Conservation (phyloP, 2,797 vertebrate genomes). For the Periophthalmus magnuspinnatus region DNA sequence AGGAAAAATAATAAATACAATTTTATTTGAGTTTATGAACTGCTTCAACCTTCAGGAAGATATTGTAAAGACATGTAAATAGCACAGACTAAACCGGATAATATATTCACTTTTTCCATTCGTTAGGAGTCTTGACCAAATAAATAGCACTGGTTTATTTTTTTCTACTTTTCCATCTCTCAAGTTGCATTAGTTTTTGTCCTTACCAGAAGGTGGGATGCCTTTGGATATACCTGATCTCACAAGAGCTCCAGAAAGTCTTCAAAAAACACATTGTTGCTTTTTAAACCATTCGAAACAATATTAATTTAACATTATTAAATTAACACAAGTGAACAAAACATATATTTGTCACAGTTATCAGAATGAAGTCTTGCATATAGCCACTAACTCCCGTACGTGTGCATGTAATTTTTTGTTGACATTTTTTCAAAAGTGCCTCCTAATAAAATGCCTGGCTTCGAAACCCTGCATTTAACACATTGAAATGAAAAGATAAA, state of each 20-base stretch:
- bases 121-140: slow-evolving; percentile 94
- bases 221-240: slow-evolving; percentile 43
- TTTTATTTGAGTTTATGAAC: slow-evolving; percentile 95
- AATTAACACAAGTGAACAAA: slow-evolving; percentile 7
- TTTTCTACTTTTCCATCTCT: slow-evolving; percentile 62
- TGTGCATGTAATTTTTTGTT: slow-evolving; percentile 69
- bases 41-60: slow-evolving; percentile 99
- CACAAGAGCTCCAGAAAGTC: slow-evolving; percentile 51
- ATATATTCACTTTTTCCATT: slow-evolving; percentile 97
- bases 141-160: slow-evolving; percentile 86
- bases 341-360: background rate
- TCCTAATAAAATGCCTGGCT: slow-evolving; percentile 78
- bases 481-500: slow-evolving; percentile 28
- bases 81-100: slow-evolving; percentile 99
- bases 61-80: slow-evolving; percentile 99
- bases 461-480: slow-evolving; percentile 68
- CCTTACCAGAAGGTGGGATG: slow-evolving; percentile 61
- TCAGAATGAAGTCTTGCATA: slow-evolving; percentile 44
- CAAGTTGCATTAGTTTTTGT: slow-evolving; percentile 74
- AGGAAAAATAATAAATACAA: slow-evolving; percentile 61
- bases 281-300: slow-evolving; percentile 50
- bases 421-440: slow-evolving; percentile 78
- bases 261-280: slow-evolving; percentile 38
- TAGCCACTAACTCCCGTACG: slow-evolving; percentile 35
- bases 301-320: slow-evolving; percentile 5